phyloP scores from a whole-genome alignment of 1,140 invertebrate species.

The Eubasilissa regina region DNA sequence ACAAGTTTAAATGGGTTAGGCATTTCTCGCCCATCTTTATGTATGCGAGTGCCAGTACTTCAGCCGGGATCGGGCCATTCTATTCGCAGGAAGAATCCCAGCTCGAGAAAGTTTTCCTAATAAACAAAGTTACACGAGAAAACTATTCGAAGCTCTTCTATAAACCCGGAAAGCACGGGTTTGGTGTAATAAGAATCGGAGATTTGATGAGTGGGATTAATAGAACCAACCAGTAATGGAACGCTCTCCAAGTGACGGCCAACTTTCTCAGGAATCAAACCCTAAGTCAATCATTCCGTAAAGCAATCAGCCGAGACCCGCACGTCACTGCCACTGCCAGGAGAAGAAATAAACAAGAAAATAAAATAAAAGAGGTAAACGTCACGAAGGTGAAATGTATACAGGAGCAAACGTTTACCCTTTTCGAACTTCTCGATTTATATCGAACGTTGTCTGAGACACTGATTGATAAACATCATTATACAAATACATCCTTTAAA shows the following conservation, averaged over 20 bases:
- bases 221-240: slow-evolving; percentile 16
- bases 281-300: slow-evolving; percentile 31
- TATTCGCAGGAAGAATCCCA: slow-evolving; percentile 1
- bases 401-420: background rate
- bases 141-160: slow-evolving; percentile 14
- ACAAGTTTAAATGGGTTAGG: too few relatives aligned
- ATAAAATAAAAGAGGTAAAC: slow-evolving; percentile 9
- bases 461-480: slow-evolving; percentile 1
- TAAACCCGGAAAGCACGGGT: background rate
- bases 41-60: background rate
- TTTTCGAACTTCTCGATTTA: background rate
- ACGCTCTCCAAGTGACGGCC: background rate
- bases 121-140: slow-evolving; percentile 41
- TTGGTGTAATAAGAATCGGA: slow-evolving; percentile 28
- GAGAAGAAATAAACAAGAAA: slow-evolving; percentile 10
- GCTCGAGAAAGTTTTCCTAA: slow-evolving; percentile 29
- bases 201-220: slow-evolving; percentile 44
- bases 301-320: slow-evolving; percentile 8
- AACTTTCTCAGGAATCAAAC: slow-evolving; percentile 17
- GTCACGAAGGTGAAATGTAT: background rate
- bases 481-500: too few relatives aligned
- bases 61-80: slow-evolving; percentile 1
- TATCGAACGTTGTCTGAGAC: background rate
- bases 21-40: background rate
- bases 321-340: slow-evolving; percentile 3